Percentiles rank a stretch among this genome's conserved stretches.
phyloP scores from a whole-genome alignment of 2,888 invertebrate genomes.

The Trachelus troglodyta region DNA sequence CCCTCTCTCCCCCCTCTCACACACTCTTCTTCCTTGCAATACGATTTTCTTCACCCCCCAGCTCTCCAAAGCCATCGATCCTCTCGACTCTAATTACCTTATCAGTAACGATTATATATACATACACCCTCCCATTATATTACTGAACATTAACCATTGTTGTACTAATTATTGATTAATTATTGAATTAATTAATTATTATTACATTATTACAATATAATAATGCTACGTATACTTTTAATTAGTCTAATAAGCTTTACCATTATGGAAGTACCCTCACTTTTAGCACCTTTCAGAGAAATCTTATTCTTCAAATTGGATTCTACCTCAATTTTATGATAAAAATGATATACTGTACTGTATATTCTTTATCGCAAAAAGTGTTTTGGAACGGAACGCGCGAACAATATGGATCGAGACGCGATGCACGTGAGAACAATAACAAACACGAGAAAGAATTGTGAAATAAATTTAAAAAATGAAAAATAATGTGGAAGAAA shows the following conservation, averaged over 20 bases:
- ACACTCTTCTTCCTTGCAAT: neutral
- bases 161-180: slow-evolving; percentile 59
- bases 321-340: slow-evolving; percentile 59
- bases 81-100: neutral
- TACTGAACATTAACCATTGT: slow-evolving; percentile 60
- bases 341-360: slow-evolving; percentile 26
- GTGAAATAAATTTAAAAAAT: neutral
- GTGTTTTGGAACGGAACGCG: slow-evolving; percentile 8
- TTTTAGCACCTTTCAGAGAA: slow-evolving; percentile 50
- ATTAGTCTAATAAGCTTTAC: slow-evolving; percentile 52
- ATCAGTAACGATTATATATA: slow-evolving; percentile 28
- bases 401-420: neutral
- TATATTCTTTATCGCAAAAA: slow-evolving; percentile 14
- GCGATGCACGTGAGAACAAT: neutral
- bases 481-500: neutral
- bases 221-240: slow-evolving; percentile 59
- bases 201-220: slow-evolving; percentile 48
- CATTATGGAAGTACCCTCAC: slow-evolving; percentile 62
- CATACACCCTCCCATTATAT: slow-evolving; percentile 51
- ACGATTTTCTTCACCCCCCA: slow-evolving; percentile 1
- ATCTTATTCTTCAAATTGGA: slow-evolving; percentile 57
- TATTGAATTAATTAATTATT: slow-evolving; percentile 36
- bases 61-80: slow-evolving; percentile 12
- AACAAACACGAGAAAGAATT: slow-evolving; percentile 1
- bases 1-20: neutral